Conservation (phyloP, 2,113 vertebrate genomes). For the Thalassoma bifasciatum region DNA sequence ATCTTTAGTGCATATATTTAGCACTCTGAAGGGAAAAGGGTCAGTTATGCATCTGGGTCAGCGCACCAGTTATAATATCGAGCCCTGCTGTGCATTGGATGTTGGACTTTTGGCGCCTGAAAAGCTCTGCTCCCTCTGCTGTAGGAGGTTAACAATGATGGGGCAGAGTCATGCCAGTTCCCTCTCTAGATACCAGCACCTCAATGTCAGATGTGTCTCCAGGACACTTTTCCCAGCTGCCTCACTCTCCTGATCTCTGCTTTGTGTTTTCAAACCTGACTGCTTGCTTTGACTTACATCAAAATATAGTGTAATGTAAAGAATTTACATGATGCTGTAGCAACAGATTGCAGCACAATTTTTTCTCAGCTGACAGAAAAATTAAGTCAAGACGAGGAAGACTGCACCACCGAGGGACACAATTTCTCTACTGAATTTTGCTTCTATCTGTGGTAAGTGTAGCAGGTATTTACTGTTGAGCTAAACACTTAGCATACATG, state of each 20-base stretch:
- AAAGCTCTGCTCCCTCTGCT: background rate
- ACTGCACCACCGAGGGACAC: background rate
- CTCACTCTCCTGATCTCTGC: background rate
- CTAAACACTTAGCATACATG: too few species aligned
- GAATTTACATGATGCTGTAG: background rate
- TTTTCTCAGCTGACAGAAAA: background rate
- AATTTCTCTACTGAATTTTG: background rate
- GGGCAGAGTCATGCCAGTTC: conserved; percentile 7
- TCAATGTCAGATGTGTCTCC: background rate
- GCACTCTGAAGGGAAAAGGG: too few species aligned
- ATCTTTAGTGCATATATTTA: too few species aligned
- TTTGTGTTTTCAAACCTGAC: background rate
- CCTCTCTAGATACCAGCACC: background rate
- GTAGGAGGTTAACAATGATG: background rate
- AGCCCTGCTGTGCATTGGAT: background rate
- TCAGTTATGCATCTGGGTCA: too few species aligned
- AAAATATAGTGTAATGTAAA: background rate
- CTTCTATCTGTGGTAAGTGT: too few species aligned
- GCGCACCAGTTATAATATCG: too few species aligned
- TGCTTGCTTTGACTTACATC: background rate
- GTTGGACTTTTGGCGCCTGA: background rate
- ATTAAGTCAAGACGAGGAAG: background rate
- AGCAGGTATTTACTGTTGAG: too few species aligned
- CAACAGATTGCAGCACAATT: background rate
- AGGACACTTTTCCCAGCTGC: background rate